Evolutionary conservation across 2,113 vertebrate species (phyloP), one percentile per base, ranked within the genome.

Genomic region (Pantherophis guttatus): DNA sequence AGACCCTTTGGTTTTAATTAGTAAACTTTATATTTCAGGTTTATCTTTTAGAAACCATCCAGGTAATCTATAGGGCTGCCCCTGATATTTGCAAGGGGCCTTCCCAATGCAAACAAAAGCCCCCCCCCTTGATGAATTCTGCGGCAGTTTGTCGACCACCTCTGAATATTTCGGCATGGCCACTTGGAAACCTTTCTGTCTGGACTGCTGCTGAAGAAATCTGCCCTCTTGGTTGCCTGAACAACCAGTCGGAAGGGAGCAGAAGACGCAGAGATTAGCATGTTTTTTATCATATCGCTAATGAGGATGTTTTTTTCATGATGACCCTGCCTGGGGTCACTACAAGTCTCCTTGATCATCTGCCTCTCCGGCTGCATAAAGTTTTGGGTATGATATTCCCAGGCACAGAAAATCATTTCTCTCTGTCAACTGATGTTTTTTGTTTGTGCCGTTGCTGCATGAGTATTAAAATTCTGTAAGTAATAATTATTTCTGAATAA

Each of bases 261-360:
- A 33, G n/a, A 39, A 33, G 87, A 17, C 29, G 93, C 70, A 23
- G 65, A 57, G 5, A 15, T 54, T 87, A 24, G 92, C 33, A 58
- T 95, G 86, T 0, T 0, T 89, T 65, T 65, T 5, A 59, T 93
- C 70, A 90, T 95, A 93, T 95, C 94, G 94, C 81, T 94, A 94
- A 92, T 13, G 89, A 92, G 75, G 91, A 57, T 93, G 88, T 85
- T 39, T 81, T 96, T 91, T 75, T 5, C 6, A 39, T 19, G n/a
- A 91, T 95, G 54, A 33, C 19, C 23, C 24, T 3, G 50, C 92
- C 87, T 93, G 89, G 86, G 91, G 87, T 92, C 87, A 93, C 5
- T 23, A 88, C 86, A 19, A 12, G 55, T 29, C 87, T 86, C 50
- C 87, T 39, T 44, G 48, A 90, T 95, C 70, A 44, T 44, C 94